Base-by-base conservation (phyloP, 2,888 invertebrate species). In the Cordilura impudica region DNA sequence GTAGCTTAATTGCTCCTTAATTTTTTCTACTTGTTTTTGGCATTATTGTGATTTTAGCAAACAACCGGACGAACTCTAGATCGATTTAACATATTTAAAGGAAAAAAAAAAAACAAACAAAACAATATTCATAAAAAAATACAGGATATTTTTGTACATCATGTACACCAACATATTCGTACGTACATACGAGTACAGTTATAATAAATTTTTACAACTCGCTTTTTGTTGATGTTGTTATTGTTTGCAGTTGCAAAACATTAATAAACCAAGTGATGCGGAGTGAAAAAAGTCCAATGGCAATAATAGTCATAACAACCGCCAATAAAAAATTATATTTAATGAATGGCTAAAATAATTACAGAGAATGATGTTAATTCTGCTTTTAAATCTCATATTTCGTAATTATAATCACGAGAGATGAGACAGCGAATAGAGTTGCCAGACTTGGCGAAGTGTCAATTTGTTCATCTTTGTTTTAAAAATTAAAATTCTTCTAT, bases 311-410 rank as follows among this genome's bases (percentile, higher is more conserved):
- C 23, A 5, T 26, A 45, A 23, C n/a, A 56, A 35, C 31, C n/a
- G 23, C 18, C 12, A 39, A 39, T 39, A n/a, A 39, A 14, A 39
- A 39, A 39, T 35, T 19, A 12, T 35, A 19, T 43, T 49, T 63
- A 63, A 63, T 63, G 31, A 63, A 63, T 63, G 63, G 14, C 63
- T 51, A 63, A 10, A 21, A 39, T 58, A 51, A 23, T n/a, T 14
- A 63, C 49, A 63, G 35, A n/a, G 4, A n/a, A 39, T 35, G 16
- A 49, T 63, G 63, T 63, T 63, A 49, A 63, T 63, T 63, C 49
- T 51, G 63, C 21, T n/a, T 49, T 35, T n/a, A 39, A 39, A n/a
- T n/a, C n/a, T n/a, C 35, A n/a, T 39, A 39, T 39, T 39, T 39
- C n/a, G n/a, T 39, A 39, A 39, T 39, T n/a, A 26, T 4, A 4